Evolutionary conservation across 2,797 vertebrate species (phyloP), one percentile per base, ranked within the genome.

Genomic region (Malacoctenus gilli): DNA sequence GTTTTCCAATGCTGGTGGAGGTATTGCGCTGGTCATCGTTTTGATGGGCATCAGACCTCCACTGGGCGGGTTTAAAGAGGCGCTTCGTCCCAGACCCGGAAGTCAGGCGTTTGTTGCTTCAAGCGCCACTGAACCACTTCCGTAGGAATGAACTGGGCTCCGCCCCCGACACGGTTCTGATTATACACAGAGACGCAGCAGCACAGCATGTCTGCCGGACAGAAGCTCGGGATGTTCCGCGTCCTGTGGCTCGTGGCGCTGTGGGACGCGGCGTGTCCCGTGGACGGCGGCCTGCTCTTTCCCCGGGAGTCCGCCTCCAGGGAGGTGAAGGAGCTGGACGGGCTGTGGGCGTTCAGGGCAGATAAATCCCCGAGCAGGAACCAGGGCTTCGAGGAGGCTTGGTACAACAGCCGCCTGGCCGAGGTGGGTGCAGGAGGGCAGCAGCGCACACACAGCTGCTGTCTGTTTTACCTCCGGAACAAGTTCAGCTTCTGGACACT

Each of bases 311-410:
- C 91, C 8, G 69, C 88, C 0, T 92, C 93, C 51, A 88, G 96
- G 4, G 95, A 98, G 75, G 44, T 90, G 52, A 96, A 91, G 77
- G 92, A 94, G 30, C 88, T 95, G 31, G 83, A 63, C 64, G 96
- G 96, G 1, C 72, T 95, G 21, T 98, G 96, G 96, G 80, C 54
- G 56, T 98, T 98, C 90, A 87, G 95, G 67, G 94, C 95, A 0
- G 96, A 98, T 53, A 58, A 71, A 53, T 97, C 96, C 0, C 64
- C 73, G 0, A 57, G 39, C 68, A 87, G 96, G 80, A 89, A 88
- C 41, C 77, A 68, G 31, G 94, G 96, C 1, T 96, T 98, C 73
- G 77, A 80, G 40, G 57, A 83, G 76, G 68, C 80, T 7, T 98
- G 96, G 96, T 96, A 90, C 87, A 85, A 68, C 42, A 68, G 59